Percentiles rank a stretch among this genome's conserved stretches.
Evolutionary conservation across 1,140 invertebrate species (phyloP).

Genomic region (Trachelipus rathkii): DNA sequence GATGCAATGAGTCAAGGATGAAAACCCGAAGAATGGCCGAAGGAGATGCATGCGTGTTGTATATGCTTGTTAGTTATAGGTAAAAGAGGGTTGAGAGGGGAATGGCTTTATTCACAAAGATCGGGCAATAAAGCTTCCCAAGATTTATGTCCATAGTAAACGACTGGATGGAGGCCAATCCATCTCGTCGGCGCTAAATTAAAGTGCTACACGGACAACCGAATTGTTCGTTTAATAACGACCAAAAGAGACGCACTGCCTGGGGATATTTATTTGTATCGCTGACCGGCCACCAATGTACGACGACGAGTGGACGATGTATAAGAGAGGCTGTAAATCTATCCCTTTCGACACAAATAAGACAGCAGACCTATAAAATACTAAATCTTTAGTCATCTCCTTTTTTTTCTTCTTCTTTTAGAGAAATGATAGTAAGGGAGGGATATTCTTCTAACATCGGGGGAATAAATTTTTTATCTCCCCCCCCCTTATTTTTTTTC

Average conservation of each 20-base stretch:
- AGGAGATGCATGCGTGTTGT: too few relatives aligned
- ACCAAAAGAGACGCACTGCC: background rate
- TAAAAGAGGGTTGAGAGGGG: background rate
- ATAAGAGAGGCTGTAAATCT: background rate
- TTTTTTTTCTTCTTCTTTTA: too few relatives aligned
- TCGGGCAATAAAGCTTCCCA: background rate
- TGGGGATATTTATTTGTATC: background rate
- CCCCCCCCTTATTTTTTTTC: too few relatives aligned
- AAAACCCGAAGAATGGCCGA: background rate
- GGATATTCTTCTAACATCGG: too few relatives aligned
- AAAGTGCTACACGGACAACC: background rate
- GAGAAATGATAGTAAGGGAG: too few relatives aligned
- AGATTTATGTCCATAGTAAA: background rate
- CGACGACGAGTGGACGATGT: too few relatives aligned
- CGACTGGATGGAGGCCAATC: background rate
- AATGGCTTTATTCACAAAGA: slow-evolving; percentile 3
- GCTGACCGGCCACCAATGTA: too few relatives aligned
- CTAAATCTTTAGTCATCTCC: too few relatives aligned
- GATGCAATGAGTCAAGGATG: background rate
- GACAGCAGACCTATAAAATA: background rate
- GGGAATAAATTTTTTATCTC: too few relatives aligned
- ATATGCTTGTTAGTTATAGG: background rate
- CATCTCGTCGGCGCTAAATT: slow-evolving; percentile 5
- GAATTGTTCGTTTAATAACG: background rate
- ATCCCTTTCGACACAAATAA: background rate